Evolutionary conservation across 2,797 vertebrate species (phyloP).

Genomic region (Anabacerthia variegaticeps): DNA sequence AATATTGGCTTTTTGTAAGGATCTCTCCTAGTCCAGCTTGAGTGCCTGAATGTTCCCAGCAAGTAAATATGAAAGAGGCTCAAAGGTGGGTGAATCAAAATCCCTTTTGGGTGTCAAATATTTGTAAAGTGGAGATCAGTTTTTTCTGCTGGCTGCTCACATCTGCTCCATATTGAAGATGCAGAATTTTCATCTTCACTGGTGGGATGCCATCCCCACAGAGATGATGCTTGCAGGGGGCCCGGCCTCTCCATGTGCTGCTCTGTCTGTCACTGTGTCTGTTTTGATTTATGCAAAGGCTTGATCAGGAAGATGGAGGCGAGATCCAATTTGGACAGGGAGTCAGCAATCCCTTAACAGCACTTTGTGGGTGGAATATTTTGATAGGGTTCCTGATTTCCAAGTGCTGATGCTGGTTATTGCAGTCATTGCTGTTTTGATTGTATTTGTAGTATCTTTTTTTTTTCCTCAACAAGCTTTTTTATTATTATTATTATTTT

Average conservation of each 20-base stretch:
- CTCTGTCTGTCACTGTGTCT: constrained; percentile 58
- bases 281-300: constrained; percentile 48
- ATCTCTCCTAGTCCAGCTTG: neutral
- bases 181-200: neutral
- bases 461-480: neutral
- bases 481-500: neutral
- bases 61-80: constrained; percentile 48
- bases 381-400: constrained; percentile 44
- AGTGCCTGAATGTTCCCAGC: constrained; percentile 16
- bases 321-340: constrained; percentile 48
- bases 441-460: neutral
- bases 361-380: constrained; percentile 55
- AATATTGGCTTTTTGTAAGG: constrained; percentile 51
- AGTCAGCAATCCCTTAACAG: constrained; percentile 38
- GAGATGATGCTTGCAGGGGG: neutral
- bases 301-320: constrained; percentile 50
- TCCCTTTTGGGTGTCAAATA: constrained; percentile 42
- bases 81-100: constrained; percentile 20
- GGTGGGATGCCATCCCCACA: constrained; percentile 17
- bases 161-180: constrained; percentile 7
- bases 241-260: constrained; percentile 30
- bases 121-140: neutral
- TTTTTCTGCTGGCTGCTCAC: constrained; percentile 19
- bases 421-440: constrained; percentile 23
- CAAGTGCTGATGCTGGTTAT: neutral